These are phyloP conservation scores for Muntiacus reevesi DNA, from an alignment of 2,113 vertebrate genomes.

Conservation along the genomic window DNA sequence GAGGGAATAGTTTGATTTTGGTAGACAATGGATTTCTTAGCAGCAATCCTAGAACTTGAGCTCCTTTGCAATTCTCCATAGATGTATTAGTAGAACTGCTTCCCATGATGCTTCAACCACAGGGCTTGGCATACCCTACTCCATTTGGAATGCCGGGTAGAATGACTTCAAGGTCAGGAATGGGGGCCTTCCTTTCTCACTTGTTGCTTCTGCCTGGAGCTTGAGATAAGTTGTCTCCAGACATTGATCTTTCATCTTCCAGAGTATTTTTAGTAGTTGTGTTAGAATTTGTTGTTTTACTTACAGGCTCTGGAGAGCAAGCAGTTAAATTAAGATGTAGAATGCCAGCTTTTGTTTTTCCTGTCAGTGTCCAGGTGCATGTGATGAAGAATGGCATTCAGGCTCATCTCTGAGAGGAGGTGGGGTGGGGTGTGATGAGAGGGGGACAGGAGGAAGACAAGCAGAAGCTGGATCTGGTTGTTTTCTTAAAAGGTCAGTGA, in stretches of 20 bases:
- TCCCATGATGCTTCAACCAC: background rate
- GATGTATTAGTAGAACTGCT: background rate
- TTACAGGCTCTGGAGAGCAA: background rate
- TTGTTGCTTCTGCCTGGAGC: background rate
- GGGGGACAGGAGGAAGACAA: background rate
- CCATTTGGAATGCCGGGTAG: background rate
- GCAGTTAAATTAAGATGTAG: slow-evolving; percentile 49
- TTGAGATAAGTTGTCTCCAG: slow-evolving; percentile 1
- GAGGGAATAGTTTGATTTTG: background rate
- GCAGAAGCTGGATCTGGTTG: slow-evolving; percentile 1
- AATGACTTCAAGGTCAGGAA: background rate
- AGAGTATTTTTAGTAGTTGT: slow-evolving; percentile 23
- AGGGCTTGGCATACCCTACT: background rate
- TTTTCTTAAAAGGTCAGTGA: slow-evolving; percentile 57
- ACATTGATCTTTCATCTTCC: slow-evolving; percentile 49
- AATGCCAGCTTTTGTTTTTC: slow-evolving; percentile 48
- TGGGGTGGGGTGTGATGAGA: background rate
- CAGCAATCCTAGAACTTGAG: background rate
- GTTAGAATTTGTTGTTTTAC: slow-evolving; percentile 35
- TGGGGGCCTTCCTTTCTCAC: background rate
- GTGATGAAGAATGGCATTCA: slow-evolving; percentile 25
- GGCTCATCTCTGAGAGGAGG: background rate
- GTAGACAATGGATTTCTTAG: background rate
- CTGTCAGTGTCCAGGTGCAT: slow-evolving; percentile 37
- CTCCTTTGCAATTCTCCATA: background rate